Evolutionary conservation across 1,140 invertebrate genomes (phyloP).

Genomic region (Tetramorium simillimum): DNA sequence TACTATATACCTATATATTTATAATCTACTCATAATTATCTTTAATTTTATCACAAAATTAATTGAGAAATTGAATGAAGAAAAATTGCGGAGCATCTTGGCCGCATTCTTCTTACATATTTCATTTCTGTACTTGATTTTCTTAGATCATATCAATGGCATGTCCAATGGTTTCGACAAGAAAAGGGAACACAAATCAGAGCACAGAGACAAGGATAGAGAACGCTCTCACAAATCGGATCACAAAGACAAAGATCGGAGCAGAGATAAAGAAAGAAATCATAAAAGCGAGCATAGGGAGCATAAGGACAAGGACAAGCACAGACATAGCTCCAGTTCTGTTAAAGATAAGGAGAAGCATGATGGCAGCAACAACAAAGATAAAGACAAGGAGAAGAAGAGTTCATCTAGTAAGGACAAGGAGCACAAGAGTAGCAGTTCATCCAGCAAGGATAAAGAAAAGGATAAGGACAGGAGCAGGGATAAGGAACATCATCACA

Average conservation of each 20-base stretch:
- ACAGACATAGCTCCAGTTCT: constrained; percentile 81
- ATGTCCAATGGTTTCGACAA: constrained; percentile 89
- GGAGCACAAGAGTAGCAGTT: constrained; percentile 87
- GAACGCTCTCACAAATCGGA: constrained; percentile 86
- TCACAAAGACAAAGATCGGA: constrained; percentile 84
- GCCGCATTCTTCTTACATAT: background rate
- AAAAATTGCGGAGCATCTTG: no score
- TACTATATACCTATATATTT: no score
- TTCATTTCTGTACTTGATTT: background rate
- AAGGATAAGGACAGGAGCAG: constrained; percentile 78
- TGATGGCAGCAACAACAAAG: constrained; percentile 73
- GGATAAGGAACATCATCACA: constrained; percentile 82
- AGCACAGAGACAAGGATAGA: constrained; percentile 88
- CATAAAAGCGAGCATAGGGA: constrained; percentile 82
- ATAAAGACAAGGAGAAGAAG: constrained; percentile 79
- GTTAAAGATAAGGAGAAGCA: constrained; percentile 83
- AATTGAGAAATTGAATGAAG: no score
- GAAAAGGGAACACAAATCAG: constrained; percentile 90
- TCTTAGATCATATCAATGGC: constrained; percentile 88
- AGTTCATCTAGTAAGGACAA: constrained; percentile 86
- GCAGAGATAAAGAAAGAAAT: constrained; percentile 83
- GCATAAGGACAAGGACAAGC: constrained; percentile 80
- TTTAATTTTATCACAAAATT: no score
- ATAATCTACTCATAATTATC: no score
- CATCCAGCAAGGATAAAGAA: constrained; percentile 87